Evolutionary conservation across 2,888 invertebrate genomes (phyloP).

Genomic region (Polyommatus iphigenia): DNA sequence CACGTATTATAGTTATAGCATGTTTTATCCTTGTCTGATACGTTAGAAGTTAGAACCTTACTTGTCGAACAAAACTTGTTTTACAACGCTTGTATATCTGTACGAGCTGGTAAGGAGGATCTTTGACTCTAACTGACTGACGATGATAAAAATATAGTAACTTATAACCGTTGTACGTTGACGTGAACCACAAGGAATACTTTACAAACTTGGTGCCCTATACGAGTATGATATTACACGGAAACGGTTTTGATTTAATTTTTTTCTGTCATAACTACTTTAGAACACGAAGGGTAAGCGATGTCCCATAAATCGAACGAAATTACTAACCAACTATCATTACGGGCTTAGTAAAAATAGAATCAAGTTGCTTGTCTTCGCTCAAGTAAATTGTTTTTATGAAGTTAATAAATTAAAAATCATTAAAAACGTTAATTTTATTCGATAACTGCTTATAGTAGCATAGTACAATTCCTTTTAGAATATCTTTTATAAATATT

Average conservation of each 20-base stretch:
- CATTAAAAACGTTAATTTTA: not conserved
- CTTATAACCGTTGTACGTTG: not conserved
- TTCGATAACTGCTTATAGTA: not conserved
- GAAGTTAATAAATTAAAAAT: not conserved
- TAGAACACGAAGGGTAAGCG: constrained; percentile 32
- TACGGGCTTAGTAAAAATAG: constrained; percentile 47
- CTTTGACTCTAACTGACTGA: not conserved
- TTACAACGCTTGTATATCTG: too few species aligned
- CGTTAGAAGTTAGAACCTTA: not conserved
- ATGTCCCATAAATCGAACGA: constrained; percentile 47
- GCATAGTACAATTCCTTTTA: not conserved
- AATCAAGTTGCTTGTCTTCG: constrained; percentile 51
- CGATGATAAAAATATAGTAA: not conserved
- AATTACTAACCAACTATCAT: constrained; percentile 40
- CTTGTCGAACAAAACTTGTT: not conserved
- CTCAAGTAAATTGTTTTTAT: not conserved
- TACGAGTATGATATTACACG: not conserved
- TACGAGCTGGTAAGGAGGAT: not conserved
- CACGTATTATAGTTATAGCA: not conserved
- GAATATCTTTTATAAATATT: not conserved
- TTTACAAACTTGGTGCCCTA: constrained; percentile 27
- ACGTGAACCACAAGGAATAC: not conserved
- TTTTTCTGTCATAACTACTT: constrained; percentile 19
- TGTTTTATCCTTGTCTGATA: not conserved
- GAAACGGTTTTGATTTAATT: constrained; percentile 10